Evolutionary conservation across 2,888 invertebrate species (phyloP), one percentile per base, ranked within the genome.

Genomic region (Dicroscelio sp.): DNA sequence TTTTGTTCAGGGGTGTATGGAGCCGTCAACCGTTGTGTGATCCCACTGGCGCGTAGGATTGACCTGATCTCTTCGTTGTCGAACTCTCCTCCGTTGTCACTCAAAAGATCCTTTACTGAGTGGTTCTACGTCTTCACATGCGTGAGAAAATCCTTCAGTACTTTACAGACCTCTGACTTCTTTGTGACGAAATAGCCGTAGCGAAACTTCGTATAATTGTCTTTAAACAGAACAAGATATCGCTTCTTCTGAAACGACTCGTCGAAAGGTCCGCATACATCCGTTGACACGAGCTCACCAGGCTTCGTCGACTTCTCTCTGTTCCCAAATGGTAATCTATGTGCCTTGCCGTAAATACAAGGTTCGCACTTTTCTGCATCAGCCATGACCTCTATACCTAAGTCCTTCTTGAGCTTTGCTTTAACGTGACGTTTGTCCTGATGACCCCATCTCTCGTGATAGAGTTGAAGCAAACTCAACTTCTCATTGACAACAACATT

Each of bases 401-500:
- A 86, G 27, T 95, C 95, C 55, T 25, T 30, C 80, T 58, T 58
- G 1, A 58, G 58, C 58, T 23, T 23, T 23, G 20, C 84, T 93
- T 90, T 95, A 23, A 96, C 93, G 78, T 96, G 93, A 12, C 90
- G 92, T 84, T 95, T 95, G 82, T 95, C 94, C 89, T 95, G 95
- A 86, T 95, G 96, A n/a, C 95, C 95, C 94, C 95, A 95, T 71
- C 95, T 95, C 86, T 95, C 94, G 86, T 94, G 94, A 82, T 95
- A 95, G 1, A 94, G 85, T 76, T 95, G 94, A 30, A 95, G 79
- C 69, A 78, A 76, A 25, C 87, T 84, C 35, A 33, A 79, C 5
- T 90, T 73, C 35, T 65, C 84, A n/a, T 43, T 85, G 31, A 80
- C 88, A 48, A 79, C 71, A 25, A 31, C 12, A 67, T 55, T 83